Conservation (phyloP, 2,113 vertebrate species). For the Hylia prasina region DNA sequence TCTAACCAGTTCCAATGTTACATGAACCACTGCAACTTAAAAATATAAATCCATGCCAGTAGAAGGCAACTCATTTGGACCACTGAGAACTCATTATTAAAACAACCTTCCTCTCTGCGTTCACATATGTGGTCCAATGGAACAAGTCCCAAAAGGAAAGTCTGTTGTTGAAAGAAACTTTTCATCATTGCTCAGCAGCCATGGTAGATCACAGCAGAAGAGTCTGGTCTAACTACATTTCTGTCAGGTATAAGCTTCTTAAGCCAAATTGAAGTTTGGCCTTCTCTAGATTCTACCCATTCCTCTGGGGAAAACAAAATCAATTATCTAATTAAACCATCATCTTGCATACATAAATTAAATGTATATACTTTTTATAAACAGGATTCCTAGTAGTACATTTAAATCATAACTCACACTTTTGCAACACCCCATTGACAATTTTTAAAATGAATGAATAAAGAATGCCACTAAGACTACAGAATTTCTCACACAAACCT, state of each 20-base stretch:
- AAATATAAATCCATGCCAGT: neutral
- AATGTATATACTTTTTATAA: slow-evolving; percentile 40
- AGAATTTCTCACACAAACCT: neutral
- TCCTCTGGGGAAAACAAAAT: neutral
- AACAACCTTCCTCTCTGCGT: neutral
- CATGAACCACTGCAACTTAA: neutral
- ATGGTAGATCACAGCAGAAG: slow-evolving; percentile 20
- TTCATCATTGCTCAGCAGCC: neutral
- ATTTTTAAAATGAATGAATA: slow-evolving; percentile 66
- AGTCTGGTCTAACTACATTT: neutral
- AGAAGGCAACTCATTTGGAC: neutral
- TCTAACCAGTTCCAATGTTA: neutral
- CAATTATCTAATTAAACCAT: slow-evolving; percentile 26
- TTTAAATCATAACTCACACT: slow-evolving; percentile 15
- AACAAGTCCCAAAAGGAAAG: neutral
- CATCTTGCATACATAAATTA: slow-evolving; percentile 45
- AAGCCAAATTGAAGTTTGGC: neutral
- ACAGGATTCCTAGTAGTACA: slow-evolving; percentile 1
- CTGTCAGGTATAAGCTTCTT: neutral
- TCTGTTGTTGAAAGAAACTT: neutral
- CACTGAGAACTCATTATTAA: neutral
- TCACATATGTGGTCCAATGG: neutral
- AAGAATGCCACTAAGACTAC: slow-evolving; percentile 3
- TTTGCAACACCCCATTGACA: slow-evolving; percentile 4
- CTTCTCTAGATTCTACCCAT: neutral